A percentile compares a stretch with the other conserved stretches of the same genome.
Evolutionary conservation across 92 coral and sea anemone genomes (phyloP).

Genomic region (Epizoanthus scotinus): DNA sequence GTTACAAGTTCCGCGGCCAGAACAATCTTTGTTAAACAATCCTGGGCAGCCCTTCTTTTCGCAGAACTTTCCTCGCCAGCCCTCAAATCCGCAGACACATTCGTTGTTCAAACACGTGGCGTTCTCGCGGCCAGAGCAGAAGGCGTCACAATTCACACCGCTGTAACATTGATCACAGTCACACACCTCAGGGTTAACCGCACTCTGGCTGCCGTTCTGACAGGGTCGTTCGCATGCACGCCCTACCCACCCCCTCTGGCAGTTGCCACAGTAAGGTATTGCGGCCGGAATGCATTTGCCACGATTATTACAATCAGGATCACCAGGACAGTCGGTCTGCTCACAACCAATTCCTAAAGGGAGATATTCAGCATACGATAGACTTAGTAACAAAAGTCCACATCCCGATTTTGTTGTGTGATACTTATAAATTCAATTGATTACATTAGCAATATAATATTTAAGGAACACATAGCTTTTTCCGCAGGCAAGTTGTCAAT

Average conservation of each 20-base stretch:
- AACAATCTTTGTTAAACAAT: slow-evolving; percentile 56
- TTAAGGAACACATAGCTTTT: too few species aligned
- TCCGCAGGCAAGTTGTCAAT: too few species aligned
- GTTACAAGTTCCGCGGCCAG: slow-evolving; percentile 73
- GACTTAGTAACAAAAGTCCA: background rate
- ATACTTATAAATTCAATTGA: background rate
- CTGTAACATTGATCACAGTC: slow-evolving; percentile 56
- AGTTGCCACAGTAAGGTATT: slow-evolving; percentile 56
- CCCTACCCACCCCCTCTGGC: slow-evolving; percentile 66
- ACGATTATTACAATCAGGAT: slow-evolving; percentile 64
- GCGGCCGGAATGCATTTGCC: slow-evolving; percentile 52
- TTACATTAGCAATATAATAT: too few species aligned
- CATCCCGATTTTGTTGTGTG: background rate
- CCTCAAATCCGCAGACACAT: slow-evolving; percentile 70
- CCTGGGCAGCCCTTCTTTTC: slow-evolving; percentile 70
- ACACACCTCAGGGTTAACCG: slow-evolving; percentile 53
- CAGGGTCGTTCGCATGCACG: slow-evolving; percentile 62
- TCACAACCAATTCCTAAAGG: slow-evolving; percentile 63
- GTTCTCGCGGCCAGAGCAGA: slow-evolving; percentile 68
- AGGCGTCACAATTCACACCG: slow-evolving; percentile 54
- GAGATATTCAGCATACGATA: slow-evolving; percentile 4
- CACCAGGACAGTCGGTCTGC: slow-evolving; percentile 67
- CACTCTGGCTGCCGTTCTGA: slow-evolving; percentile 49
- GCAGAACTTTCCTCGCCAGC: slow-evolving; percentile 69
- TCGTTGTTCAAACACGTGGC: slow-evolving; percentile 50